phyloP scores from a whole-genome alignment of 2,888 invertebrate species.

The Thera britannica region DNA sequence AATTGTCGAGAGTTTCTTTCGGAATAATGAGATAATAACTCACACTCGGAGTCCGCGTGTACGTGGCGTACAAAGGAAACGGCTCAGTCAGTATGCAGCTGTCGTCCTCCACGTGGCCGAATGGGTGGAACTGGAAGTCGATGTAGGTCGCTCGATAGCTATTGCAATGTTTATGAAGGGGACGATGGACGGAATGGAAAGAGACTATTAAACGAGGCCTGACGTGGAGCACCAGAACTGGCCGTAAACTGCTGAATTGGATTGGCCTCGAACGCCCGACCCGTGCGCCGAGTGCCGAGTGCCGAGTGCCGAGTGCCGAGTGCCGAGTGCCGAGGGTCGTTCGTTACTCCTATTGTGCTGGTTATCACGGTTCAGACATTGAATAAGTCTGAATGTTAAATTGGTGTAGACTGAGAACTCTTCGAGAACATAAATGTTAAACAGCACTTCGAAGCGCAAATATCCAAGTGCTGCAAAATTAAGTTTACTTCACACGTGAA shows the following conservation, averaged over 20 bases:
- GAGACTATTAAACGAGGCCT: conserved; percentile 45
- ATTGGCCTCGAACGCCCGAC: conserved; percentile 15
- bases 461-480: no score
- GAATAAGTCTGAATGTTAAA: not conserved
- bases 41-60: conserved; percentile 2
- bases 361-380: conserved; percentile 7
- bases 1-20: conserved; percentile 45
- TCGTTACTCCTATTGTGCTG: conserved; percentile 1
- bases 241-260: conserved; percentile 14
- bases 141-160: conserved; percentile 56
- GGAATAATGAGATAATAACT: conserved; percentile 43
- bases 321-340: not conserved
- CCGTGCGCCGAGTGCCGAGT: not conserved
- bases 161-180: conserved; percentile 55
- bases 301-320: not conserved
- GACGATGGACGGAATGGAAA: conserved; percentile 44
- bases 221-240: conserved; percentile 21
- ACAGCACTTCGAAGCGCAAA: no score
- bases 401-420: no score
- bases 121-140: conserved; percentile 31
- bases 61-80: conserved; percentile 28
- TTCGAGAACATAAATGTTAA: no score
- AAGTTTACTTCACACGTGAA: not conserved
- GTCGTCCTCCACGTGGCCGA: conserved; percentile 41
- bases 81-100: conserved; percentile 46